A percentile compares a stretch with the other conserved stretches of the same genome.
Evolutionary conservation across 1,140 invertebrate species (phyloP).

Genomic region (Bombus sylvicola): DNA sequence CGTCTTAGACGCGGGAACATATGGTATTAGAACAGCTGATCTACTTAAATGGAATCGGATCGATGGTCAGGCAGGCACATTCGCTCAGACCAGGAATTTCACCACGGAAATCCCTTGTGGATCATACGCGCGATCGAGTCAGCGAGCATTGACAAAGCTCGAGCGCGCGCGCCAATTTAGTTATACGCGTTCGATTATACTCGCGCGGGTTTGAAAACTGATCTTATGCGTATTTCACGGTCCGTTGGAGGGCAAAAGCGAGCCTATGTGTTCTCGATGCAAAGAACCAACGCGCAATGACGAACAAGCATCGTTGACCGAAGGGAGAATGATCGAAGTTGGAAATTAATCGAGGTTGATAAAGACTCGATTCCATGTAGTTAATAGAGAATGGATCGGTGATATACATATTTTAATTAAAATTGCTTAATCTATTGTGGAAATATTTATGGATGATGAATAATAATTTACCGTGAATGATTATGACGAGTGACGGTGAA

Average conservation of each 20-base stretch:
- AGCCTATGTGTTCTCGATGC: too few relatives aligned
- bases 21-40: constrained; percentile 37
- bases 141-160: background rate
- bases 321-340: background rate
- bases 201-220: background rate
- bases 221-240: background rate
- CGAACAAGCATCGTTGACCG: too few relatives aligned
- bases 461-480: background rate
- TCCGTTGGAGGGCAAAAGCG: background rate
- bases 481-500: too few relatives aligned
- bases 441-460: background rate
- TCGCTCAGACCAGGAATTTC: background rate
- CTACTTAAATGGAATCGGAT: constrained; percentile 17
- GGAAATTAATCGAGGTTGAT: background rate
- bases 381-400: background rate
- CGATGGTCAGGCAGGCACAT: background rate
- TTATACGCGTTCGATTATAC: constrained; percentile 1
- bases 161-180: background rate
- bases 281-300: background rate
- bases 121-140: background rate
- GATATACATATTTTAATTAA: background rate
- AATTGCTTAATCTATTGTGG: background rate
- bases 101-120: background rate
- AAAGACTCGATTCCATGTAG: background rate
- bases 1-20: constrained; percentile 42